phyloP scores from a whole-genome alignment of 2,113 vertebrate species.

The Notechis scutatus region DNA sequence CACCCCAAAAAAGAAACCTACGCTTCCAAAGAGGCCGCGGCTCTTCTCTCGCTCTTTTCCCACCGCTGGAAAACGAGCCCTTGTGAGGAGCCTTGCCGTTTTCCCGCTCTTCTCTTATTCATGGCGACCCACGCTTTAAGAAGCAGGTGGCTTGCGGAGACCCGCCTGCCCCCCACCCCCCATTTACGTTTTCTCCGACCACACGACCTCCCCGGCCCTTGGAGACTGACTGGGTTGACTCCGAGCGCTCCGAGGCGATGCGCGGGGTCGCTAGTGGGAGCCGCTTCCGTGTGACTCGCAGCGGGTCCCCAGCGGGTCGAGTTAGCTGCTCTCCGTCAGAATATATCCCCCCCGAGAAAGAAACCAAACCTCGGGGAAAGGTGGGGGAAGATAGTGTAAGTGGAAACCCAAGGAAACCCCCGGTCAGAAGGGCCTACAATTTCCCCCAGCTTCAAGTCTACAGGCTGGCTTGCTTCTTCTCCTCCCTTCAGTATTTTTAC shows the following conservation, averaged over 20 bases:
- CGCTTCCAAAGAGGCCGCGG: not conserved
- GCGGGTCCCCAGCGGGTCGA: conserved; percentile 11
- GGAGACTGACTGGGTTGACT: not conserved
- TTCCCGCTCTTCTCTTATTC: not conserved
- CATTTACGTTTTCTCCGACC: not conserved
- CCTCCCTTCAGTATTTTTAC: not conserved
- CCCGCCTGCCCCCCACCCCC: not conserved
- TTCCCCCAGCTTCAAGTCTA: not conserved
- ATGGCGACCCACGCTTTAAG: not conserved
- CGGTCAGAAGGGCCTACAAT: not conserved
- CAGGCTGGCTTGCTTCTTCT: not conserved
- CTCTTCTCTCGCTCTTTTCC: not conserved
- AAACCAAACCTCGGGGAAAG: not conserved
- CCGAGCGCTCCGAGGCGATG: not conserved
- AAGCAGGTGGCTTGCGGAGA: not conserved
- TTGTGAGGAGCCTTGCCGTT: conserved; percentile 1
- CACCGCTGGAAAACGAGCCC: conserved; percentile 40
- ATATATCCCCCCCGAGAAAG: not conserved
- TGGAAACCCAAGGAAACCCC: not conserved
- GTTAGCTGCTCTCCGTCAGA: not conserved
- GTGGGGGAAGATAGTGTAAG: not conserved
- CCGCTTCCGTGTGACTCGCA: conserved; percentile 35
- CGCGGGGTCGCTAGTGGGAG: conserved; percentile 8
- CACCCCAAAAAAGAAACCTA: not conserved
- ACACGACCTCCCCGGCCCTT: not conserved